A percentile compares a stretch with the other conserved stretches of the same genome.
Evolutionary conservation across 2,888 invertebrate genomes (phyloP).

Genomic region (Gari tellinella): DNA sequence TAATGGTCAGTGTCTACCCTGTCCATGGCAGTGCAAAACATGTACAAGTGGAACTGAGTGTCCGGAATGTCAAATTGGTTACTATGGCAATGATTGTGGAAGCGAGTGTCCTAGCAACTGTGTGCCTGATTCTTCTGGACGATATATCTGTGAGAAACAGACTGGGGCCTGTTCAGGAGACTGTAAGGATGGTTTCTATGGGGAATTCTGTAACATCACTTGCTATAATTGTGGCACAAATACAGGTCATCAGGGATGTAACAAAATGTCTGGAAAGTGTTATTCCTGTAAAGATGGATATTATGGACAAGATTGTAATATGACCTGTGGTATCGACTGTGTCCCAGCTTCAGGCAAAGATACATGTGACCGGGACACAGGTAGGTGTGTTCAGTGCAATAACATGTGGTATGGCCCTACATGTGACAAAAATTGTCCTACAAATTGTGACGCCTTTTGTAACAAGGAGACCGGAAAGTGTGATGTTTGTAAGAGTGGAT

Average conservation of each 20-base stretch:
- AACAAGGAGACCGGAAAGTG: slow-evolving; percentile 32
- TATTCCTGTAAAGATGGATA: slow-evolving; percentile 21
- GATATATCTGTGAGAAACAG: neutral
- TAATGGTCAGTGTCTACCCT: slow-evolving; percentile 2
- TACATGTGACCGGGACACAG: slow-evolving; percentile 34
- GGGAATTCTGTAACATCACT: slow-evolving; percentile 13
- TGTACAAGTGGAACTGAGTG: slow-evolving; percentile 22
- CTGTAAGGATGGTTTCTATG: slow-evolving; percentile 29
- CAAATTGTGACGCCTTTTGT: slow-evolving; percentile 26
- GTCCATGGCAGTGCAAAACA: slow-evolving; percentile 26
- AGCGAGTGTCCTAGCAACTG: slow-evolving; percentile 34
- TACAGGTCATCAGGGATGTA: slow-evolving; percentile 14
- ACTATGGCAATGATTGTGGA: slow-evolving; percentile 12
- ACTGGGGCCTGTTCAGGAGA: slow-evolving; percentile 12
- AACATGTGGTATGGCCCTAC: slow-evolving; percentile 19
- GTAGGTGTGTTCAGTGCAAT: slow-evolving; percentile 34
- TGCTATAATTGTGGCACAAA: slow-evolving; percentile 11
- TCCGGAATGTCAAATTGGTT: slow-evolving; percentile 29
- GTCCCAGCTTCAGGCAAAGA: too few relatives aligned
- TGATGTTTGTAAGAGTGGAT: slow-evolving; percentile 30
- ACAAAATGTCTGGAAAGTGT: slow-evolving; percentile 17
- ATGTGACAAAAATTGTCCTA: slow-evolving; percentile 25
- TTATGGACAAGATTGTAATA: slow-evolving; percentile 23
- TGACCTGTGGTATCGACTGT: slow-evolving; percentile 18
- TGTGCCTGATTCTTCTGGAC: slow-evolving; percentile 5